phyloP scores from a whole-genome alignment of 2,888 invertebrate genomes.

The Blastobasis lacticolella region DNA sequence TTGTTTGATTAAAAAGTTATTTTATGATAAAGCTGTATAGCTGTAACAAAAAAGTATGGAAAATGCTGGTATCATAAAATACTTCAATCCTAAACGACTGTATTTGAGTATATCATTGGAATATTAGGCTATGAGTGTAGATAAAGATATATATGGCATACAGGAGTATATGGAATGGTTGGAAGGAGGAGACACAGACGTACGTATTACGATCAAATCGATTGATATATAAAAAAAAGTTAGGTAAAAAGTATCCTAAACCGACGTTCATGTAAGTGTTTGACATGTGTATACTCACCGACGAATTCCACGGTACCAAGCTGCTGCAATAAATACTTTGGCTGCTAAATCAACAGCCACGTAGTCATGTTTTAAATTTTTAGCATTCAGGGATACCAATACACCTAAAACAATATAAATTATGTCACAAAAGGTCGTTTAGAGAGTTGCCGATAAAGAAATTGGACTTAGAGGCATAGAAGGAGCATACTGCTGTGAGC shows the following conservation, averaged over 20 bases:
- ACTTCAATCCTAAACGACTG: not conserved
- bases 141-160: too few species aligned
- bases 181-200: too few species aligned
- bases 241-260: not conserved
- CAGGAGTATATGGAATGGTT: too few species aligned
- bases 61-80: too few species aligned
- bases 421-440: not conserved
- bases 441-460: not conserved
- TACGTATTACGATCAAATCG: too few species aligned
- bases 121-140: not conserved
- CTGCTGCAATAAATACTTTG: slow-evolving; percentile 4
- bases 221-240: too few species aligned
- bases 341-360: slow-evolving; percentile 7
- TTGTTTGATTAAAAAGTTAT: not conserved
- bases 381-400: not conserved
- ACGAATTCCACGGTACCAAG: slow-evolving; percentile 6
- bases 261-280: not conserved
- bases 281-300: not conserved
- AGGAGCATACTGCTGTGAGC: not conserved
- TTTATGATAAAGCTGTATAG: too few species aligned
- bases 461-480: not conserved
- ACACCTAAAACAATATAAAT: not conserved
- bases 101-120: not conserved
- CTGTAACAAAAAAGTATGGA: too few species aligned
- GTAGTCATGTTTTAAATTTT: not conserved